Percentiles rank a stretch among this genome's conserved stretches.
These are phyloP conservation scores for Ictalurus punctatus DNA, from an alignment of 2,113 vertebrate species.

Conservation along the genomic window DNA sequence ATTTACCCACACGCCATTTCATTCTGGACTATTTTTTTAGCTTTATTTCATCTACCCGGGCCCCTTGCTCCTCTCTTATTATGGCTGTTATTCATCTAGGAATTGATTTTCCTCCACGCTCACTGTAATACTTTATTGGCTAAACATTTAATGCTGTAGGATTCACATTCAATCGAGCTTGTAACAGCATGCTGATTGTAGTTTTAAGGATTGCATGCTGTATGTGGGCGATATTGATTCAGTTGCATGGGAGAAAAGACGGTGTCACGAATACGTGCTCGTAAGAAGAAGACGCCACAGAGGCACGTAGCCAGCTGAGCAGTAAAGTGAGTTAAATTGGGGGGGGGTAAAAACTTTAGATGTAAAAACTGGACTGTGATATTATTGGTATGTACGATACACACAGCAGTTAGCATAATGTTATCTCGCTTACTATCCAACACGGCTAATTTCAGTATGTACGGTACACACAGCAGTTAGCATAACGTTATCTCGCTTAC, in stretches of 20 bases:
- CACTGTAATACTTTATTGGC: constrained; percentile 17
- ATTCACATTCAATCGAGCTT: constrained; percentile 25
- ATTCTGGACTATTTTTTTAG: not conserved
- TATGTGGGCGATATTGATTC: constrained; percentile 7
- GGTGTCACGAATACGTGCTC: not conserved
- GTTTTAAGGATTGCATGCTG: constrained; percentile 19
- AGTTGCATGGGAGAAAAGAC: not conserved
- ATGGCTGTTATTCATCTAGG: constrained; percentile 10
- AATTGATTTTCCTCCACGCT: constrained; percentile 24
- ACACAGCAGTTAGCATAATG: no score
- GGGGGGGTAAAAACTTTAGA: not conserved
- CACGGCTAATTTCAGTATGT: no score
- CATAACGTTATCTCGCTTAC: no score
- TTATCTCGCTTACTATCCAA: no score
- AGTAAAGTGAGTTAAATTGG: not conserved
- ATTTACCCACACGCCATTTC: constrained; percentile 6
- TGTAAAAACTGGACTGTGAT: not conserved
- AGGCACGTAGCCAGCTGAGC: not conserved
- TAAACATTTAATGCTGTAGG: constrained; percentile 31
- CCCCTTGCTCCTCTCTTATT: constrained; percentile 7
- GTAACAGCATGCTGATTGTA: constrained; percentile 21
- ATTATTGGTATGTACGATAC: no score
- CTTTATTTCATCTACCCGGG: constrained; percentile 3
- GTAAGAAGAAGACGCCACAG: not conserved
- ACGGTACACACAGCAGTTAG: no score